phyloP scores from a whole-genome alignment of 2,888 invertebrate species.

The Agapostemon virescens region DNA sequence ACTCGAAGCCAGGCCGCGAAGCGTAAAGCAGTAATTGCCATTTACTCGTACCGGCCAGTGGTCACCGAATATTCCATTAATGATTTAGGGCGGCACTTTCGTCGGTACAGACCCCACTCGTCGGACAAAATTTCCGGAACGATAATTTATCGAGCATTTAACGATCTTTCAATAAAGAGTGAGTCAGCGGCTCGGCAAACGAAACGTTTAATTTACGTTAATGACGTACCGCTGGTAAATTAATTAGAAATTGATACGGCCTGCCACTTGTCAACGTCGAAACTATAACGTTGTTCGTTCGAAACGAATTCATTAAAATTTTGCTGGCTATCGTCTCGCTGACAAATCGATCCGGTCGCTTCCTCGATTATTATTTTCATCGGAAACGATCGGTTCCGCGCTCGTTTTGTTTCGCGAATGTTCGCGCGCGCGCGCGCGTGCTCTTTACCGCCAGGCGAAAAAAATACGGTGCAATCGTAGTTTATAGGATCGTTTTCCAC shows the following conservation, averaged over 20 bases:
- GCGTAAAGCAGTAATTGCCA: conserved; percentile 70
- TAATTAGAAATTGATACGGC: conserved; percentile 62
- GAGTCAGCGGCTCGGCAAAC: conserved; percentile 62
- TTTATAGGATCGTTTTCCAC: neutral
- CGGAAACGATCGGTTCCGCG: neutral
- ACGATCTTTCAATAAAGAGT: conserved; percentile 68
- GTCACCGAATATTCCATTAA: conserved; percentile 69
- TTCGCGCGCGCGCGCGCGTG: neutral
- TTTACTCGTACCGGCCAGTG: conserved; percentile 66
- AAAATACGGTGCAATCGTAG: neutral
- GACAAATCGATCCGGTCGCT: neutral
- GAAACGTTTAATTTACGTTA: conserved; percentile 67
- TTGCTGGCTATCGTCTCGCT: neutral
- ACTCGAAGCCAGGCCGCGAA: conserved; percentile 66
- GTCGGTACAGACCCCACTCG: conserved; percentile 57
- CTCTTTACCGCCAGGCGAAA: neutral
- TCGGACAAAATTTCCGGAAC: conserved; percentile 65
- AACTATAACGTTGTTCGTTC: conserved; percentile 1
- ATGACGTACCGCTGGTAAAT: conserved; percentile 55
- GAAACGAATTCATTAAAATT: conserved; percentile 31
- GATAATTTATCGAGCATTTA: conserved; percentile 67
- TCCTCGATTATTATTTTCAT: neutral
- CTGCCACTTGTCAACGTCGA: conserved; percentile 31
- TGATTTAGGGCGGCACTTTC: conserved; percentile 68
- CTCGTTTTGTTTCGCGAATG: neutral